These are phyloP conservation scores for Atrichornis clamosus DNA, from an alignment of 2,113 vertebrate species.

Conservation along the genomic window DNA sequence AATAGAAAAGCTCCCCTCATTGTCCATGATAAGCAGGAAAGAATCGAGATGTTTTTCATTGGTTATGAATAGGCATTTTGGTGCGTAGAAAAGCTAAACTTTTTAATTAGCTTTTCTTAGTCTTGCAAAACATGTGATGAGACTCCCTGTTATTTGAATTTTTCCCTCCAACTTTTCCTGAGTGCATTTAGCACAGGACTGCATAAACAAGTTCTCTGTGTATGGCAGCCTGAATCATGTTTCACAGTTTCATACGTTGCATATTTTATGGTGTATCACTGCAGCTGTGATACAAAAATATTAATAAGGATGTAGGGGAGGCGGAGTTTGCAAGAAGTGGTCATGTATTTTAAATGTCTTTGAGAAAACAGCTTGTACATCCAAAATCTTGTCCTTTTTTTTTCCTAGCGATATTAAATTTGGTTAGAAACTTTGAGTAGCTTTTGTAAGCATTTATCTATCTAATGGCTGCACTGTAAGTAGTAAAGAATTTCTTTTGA, in stretches of 20 bases:
- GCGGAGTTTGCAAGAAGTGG: not conserved
- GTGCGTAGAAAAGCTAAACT: not conserved
- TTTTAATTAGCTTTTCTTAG: not conserved
- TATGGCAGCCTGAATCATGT: not conserved
- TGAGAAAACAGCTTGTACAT: not conserved
- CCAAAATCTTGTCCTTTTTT: not conserved
- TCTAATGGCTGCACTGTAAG: not conserved
- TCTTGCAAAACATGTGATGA: not conserved
- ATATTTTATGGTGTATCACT: not conserved
- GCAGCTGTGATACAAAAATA: not conserved
- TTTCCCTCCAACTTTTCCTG: not conserved
- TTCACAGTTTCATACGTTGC: not conserved
- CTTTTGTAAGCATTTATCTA: not conserved
- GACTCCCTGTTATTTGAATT: fast-evolving
- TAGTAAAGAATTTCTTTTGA: conserved; percentile 50
- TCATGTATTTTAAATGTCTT: not conserved
- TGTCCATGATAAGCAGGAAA: not conserved
- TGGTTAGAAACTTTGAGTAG: not conserved
- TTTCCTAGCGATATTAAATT: not conserved
- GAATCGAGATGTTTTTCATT: not conserved
- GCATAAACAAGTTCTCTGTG: not conserved
- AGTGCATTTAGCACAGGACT: not conserved
- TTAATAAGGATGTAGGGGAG: not conserved
- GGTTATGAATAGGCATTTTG: not conserved
- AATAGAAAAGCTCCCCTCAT: not conserved